Percentiles rank a stretch among this genome's conserved stretches.
Evolutionary conservation across 2,888 invertebrate genomes (phyloP).

Genomic region (Imbricaverruca yamaguchii): DNA sequence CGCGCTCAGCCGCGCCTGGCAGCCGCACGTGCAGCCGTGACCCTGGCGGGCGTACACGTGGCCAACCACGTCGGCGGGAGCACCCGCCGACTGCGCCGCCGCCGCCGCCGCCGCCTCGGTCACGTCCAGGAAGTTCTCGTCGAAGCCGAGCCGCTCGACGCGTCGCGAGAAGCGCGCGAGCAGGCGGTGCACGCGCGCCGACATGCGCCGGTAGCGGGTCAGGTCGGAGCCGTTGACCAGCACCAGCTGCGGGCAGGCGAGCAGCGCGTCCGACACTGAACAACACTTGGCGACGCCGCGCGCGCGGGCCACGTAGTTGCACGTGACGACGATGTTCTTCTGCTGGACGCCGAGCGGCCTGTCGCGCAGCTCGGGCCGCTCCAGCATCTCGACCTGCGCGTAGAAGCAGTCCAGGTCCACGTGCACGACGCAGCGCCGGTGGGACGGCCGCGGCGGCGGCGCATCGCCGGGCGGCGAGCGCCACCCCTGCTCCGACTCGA

Average conservation of each 20-base stretch:
- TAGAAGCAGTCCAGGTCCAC: slow-evolving; percentile 78
- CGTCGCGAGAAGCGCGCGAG: slow-evolving; percentile 61
- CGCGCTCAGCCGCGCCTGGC: slow-evolving; percentile 57
- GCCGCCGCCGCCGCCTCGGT: slow-evolving; percentile 51
- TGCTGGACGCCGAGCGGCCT: slow-evolving; percentile 73
- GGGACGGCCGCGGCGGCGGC: neutral
- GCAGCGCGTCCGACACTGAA: slow-evolving; percentile 63
- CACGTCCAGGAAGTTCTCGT: slow-evolving; percentile 78
- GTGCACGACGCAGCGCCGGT: slow-evolving; percentile 53
- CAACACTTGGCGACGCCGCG: slow-evolving; percentile 70
- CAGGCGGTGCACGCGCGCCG: slow-evolving; percentile 63
- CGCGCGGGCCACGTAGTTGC: slow-evolving; percentile 71
- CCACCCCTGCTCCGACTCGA: neutral
- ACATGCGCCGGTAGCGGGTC: slow-evolving; percentile 67
- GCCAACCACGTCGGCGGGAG: slow-evolving; percentile 45
- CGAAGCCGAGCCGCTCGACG: slow-evolving; percentile 74
- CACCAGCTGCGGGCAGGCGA: slow-evolving; percentile 63
- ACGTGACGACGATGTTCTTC: slow-evolving; percentile 73
- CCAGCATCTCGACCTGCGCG: slow-evolving; percentile 74
- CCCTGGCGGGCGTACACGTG: slow-evolving; percentile 50
- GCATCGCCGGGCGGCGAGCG: neutral
- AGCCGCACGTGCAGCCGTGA: slow-evolving; percentile 64
- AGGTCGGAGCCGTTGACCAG: slow-evolving; percentile 76
- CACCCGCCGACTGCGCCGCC: neutral
- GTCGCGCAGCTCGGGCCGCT: slow-evolving; percentile 56